Percentiles rank a stretch among this genome's conserved stretches.
Conservation (phyloP, 2,797 vertebrate genomes). For the Coilia nasus region DNA sequence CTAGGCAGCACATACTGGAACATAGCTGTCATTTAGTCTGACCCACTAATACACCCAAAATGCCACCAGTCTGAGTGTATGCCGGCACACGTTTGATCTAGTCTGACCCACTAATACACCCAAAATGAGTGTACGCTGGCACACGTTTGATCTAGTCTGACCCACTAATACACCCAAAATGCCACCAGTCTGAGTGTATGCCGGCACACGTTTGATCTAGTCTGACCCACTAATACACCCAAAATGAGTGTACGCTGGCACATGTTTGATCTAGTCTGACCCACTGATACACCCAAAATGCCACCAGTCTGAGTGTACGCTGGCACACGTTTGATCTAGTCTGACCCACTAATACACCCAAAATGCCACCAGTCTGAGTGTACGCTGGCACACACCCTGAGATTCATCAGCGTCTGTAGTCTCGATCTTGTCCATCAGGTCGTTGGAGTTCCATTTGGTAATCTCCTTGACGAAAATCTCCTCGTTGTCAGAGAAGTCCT, state of each 20-base stretch:
- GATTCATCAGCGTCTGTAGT: slow-evolving; percentile 83
- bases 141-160: no score
- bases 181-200: no score
- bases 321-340: slow-evolving; percentile 31
- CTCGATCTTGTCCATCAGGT: slow-evolving; percentile 98
- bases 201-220: no score
- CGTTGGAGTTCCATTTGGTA: slow-evolving; percentile 95
- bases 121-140: not conserved
- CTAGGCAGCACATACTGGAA: no score
- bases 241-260: not conserved
- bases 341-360: not conserved
- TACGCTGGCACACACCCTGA: slow-evolving; percentile 74
- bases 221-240: not conserved
- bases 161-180: no score
- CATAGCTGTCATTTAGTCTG: not conserved
- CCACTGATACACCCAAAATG: not conserved
- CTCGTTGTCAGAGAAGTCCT: slow-evolving; percentile 91
- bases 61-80: no score
- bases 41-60: no score
- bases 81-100: slow-evolving; percentile 38
- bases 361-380: no score
- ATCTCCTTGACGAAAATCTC: slow-evolving; percentile 92
- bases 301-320: not conserved
- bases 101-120: not conserved
- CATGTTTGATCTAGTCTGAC: no score